Evolutionary conservation across 2,888 invertebrate species (phyloP), one percentile per base, ranked within the genome.

Genomic region (Clanis bilineata): DNA sequence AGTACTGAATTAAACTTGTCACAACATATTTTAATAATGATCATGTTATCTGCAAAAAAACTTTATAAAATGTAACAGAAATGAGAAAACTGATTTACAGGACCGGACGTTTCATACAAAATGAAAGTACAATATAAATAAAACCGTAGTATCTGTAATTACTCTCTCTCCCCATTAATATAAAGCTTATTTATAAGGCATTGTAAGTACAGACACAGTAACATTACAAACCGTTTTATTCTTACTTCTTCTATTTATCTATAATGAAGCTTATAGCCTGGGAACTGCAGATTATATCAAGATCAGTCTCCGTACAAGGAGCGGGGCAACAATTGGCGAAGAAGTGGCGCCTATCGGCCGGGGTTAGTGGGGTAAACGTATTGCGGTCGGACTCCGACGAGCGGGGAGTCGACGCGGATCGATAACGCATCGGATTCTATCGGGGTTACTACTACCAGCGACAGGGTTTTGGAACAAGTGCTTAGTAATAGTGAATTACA

Each of bases 311-410:
- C 32, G 6, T 22, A 51, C 18, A 51, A 25, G 58, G 38, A 55
- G 23, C 21, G 12, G 23, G 23, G 22, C 45, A 43, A 28, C 28
- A 15, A n/a, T 45, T 43, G 10, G 15, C 44, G 21, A 43, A 43
- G 21, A 32, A 38, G 55, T 57, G 82, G 81, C 83, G 83, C 81
- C 82, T 59, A 62, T 60, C 60, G 51, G 81, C 59, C 84, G 85
- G 80, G 85, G 86, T 86, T 82, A 86, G 77, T 86, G 74, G 85
- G 85, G 85, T 86, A 85, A 77, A 76, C 73, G 74, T 70, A 69
- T 65, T 74, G 81, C 79, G 81, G 79, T 79, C 69, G 71, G 58
- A 72, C 66, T 79, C 69, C 71, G 58, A 72, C 66, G 66, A 70
- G 69, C 64, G 69, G 73, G 77, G 76, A 28, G 51, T 72, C 69